Evolutionary conservation across 1,140 invertebrate species (phyloP).

Genomic region (Hylaeus anthracinus): DNA sequence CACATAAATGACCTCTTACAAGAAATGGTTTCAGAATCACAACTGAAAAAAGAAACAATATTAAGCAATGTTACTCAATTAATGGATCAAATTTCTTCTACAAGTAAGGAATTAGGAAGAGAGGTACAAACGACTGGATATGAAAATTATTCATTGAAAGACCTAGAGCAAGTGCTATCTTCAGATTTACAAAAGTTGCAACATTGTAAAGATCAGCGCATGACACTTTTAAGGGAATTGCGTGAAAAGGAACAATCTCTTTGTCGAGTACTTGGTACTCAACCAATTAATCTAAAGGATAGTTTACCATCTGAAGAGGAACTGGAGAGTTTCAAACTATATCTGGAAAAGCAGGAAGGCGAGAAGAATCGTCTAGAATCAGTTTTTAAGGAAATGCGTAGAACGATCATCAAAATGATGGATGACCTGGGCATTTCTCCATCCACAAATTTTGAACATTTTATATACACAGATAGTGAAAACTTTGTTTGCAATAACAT

Average conservation of each 20-base stretch:
- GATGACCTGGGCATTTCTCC: conserved; percentile 81
- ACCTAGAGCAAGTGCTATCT: conserved; percentile 64
- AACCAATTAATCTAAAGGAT: conserved; percentile 52
- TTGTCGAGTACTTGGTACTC: conserved; percentile 62
- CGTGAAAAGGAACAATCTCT: conserved; percentile 64
- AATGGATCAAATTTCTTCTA: conserved; percentile 54
- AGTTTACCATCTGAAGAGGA: conserved; percentile 80
- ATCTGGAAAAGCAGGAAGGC: conserved; percentile 81
- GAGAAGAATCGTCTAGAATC: conserved; percentile 80
- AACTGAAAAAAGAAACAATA: conserved; percentile 61
- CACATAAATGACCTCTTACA: conserved; percentile 65
- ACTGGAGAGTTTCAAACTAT: conserved; percentile 78
- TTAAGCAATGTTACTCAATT: conserved; percentile 60
- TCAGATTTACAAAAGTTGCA: conserved; percentile 64
- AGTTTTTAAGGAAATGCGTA: conserved; percentile 80
- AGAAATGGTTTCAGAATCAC: conserved; percentile 72
- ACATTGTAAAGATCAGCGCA: conserved; percentile 67
- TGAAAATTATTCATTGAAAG: conserved; percentile 66
- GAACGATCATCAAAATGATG: conserved; percentile 82
- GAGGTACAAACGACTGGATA: conserved; percentile 55
- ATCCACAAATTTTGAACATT: conserved; percentile 81
- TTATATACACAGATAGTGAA: conserved; percentile 79
- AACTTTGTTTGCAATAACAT: conserved; percentile 80
- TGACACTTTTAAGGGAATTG: conserved; percentile 64
- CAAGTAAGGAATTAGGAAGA: conserved; percentile 67